These are phyloP conservation scores for Phylloscopus trochiloides DNA, from an alignment of 2,113 vertebrate species.

Conservation along the genomic window DNA sequence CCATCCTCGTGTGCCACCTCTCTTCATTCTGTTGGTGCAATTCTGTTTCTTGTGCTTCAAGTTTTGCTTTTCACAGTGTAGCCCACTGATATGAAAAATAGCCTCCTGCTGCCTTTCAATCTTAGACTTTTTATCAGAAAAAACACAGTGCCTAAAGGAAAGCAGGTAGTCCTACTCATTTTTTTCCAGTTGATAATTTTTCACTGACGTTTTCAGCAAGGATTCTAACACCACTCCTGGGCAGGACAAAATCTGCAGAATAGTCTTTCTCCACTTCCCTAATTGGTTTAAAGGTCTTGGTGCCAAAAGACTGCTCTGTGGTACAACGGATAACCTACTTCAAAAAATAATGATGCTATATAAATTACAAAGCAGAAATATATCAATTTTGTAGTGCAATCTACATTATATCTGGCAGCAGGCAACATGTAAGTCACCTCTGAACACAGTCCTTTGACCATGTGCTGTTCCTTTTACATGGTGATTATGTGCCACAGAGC, in stretches of 20 bases:
- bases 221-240: background rate
- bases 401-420: background rate
- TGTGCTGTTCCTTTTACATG: background rate
- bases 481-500: background rate
- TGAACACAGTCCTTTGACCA: background rate
- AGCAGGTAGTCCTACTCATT: background rate
- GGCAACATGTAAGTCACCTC: background rate
- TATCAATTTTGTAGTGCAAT: constrained; percentile 1
- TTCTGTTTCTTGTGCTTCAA: background rate
- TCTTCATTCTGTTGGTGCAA: background rate
- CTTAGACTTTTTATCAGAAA: background rate
- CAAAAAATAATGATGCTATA: background rate
- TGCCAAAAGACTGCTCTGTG: background rate
- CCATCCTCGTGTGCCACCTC: background rate
- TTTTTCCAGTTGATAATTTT: background rate
- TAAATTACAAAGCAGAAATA: constrained; percentile 13
- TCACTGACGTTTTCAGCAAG: background rate
- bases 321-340: background rate
- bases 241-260: background rate
- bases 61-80: background rate
- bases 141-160: background rate
- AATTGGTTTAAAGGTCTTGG: background rate
- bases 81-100: background rate
- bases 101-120: background rate
- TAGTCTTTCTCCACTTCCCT: background rate